A percentile compares a stretch with the other conserved stretches of the same genome.
These are phyloP conservation scores for Ceramica pisi DNA, from an alignment of 2,888 invertebrate species.

Conservation along the genomic window DNA sequence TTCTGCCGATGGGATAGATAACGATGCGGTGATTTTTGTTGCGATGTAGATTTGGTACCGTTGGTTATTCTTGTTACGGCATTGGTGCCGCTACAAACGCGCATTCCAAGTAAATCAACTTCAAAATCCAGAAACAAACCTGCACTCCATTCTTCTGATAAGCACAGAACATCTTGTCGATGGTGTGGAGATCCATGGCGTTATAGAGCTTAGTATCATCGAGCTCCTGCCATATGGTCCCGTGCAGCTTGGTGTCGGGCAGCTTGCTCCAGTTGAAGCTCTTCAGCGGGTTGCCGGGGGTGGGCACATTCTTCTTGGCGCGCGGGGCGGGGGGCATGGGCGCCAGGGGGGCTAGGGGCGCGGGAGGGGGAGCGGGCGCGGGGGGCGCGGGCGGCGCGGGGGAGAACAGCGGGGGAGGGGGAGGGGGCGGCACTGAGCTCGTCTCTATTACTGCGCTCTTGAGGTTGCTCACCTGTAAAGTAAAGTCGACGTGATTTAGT, in stretches of 20 bases:
- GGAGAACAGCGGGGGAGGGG: conserved; percentile 85
- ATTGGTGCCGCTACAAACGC: too few relatives aligned
- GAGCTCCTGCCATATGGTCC: conserved; percentile 98
- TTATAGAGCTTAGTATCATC: conserved; percentile 98
- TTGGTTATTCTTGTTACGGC: too few relatives aligned
- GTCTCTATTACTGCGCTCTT: conserved; percentile 87
- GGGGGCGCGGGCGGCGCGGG: conserved; percentile 90
- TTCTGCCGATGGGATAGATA: too few relatives aligned
- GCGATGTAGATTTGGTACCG: too few relatives aligned
- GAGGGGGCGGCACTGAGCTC: conserved; percentile 86
- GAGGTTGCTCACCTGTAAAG: conserved; percentile 84
- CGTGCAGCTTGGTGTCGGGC: conserved; percentile 97
- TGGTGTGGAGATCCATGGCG: conserved; percentile 97
- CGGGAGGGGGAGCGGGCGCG: conserved; percentile 91
- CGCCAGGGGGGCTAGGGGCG: conserved; percentile 86
- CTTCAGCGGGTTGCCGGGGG: conserved; percentile 97
- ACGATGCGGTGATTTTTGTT: too few relatives aligned
- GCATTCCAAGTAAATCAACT: not conserved
- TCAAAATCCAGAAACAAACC: conserved; percentile 78
- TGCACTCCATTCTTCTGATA: conserved; percentile 97
- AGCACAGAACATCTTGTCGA: conserved; percentile 98
- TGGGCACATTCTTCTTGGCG: conserved; percentile 96
- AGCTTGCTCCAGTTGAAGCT: conserved; percentile 99
- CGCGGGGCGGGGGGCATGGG: conserved; percentile 89
- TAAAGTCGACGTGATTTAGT: too few relatives aligned